These are phyloP conservation scores for Lerista edwardsae DNA, from an alignment of 2,797 vertebrate genomes.

Conservation along the genomic window DNA sequence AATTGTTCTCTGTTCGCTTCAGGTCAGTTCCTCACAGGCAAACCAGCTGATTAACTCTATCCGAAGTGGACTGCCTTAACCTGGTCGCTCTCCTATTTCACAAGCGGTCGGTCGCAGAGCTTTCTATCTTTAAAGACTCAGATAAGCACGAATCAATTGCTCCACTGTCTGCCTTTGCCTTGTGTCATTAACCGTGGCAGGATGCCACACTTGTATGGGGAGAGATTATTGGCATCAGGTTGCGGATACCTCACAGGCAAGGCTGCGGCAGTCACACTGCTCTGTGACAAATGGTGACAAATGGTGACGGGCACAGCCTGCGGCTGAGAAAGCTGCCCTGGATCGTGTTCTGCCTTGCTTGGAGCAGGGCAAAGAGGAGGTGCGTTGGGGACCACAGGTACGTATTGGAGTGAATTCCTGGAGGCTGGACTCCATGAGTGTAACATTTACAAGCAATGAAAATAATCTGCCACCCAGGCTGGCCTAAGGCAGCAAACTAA, in stretches of 20 bases:
- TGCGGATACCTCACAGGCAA: slow-evolving; percentile 14
- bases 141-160: slow-evolving; percentile 60
- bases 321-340: background rate
- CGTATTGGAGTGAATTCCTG: too few species aligned
- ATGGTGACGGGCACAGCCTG: background rate
- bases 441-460: too few species aligned
- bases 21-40: slow-evolving; percentile 50
- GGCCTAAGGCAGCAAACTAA: too few species aligned
- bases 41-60: slow-evolving; percentile 64
- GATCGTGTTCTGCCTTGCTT: background rate
- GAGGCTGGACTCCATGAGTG: too few species aligned
- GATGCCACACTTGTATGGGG: slow-evolving; percentile 27
- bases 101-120: slow-evolving; percentile 57
- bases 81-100: slow-evolving; percentile 54
- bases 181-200: background rate
- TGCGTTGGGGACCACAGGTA: too few species aligned
- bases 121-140: slow-evolving; percentile 64
- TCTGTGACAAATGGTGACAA: background rate
- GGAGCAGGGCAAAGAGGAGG: too few species aligned
- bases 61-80: slow-evolving; percentile 64
- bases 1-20: slow-evolving; percentile 34
- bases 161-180: slow-evolving; percentile 43
- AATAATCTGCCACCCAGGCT: too few species aligned
- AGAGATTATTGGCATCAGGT: slow-evolving; percentile 28
- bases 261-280: background rate